Conservation (phyloP, 2,797 vertebrate species). For the Cynopterus sphinx region DNA sequence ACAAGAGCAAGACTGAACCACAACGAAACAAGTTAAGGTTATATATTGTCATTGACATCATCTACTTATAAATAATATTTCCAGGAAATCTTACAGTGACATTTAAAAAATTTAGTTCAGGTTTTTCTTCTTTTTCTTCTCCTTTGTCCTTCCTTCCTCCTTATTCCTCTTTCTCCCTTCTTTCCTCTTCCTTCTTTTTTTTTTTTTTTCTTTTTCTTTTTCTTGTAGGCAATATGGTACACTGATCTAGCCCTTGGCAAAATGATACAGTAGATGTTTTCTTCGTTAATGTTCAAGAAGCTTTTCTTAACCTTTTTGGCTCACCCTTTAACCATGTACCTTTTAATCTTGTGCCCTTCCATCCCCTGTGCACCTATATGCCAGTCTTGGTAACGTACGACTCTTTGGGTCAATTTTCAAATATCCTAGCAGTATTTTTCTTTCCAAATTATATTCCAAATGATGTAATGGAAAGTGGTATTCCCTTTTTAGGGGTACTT, state of each 20-base stretch:
- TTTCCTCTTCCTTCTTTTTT: background rate
- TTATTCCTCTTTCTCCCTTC: background rate
- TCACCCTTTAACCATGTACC: too few species aligned
- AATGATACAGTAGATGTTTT: background rate
- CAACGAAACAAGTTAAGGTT: background rate
- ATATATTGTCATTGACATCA: background rate
- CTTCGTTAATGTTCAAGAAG: background rate
- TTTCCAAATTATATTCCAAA: background rate
- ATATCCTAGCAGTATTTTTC: background rate
- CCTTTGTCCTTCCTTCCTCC: too few species aligned
- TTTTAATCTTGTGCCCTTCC: background rate
- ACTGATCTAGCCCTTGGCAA: background rate
- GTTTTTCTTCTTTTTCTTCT: too few species aligned
- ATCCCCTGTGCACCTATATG: background rate
- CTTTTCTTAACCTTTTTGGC: background rate
- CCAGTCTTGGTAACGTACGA: background rate
- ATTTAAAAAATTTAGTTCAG: background rate
- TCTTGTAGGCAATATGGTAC: background rate
- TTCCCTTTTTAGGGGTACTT: background rate
- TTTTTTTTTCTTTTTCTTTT: background rate
- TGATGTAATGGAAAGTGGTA: background rate
- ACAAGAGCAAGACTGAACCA: background rate
- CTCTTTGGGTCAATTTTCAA: background rate
- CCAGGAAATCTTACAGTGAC: background rate
- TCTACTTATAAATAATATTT: background rate